Conservation (phyloP, 2,888 invertebrate species). For the Entomobrya proxima region DNA sequence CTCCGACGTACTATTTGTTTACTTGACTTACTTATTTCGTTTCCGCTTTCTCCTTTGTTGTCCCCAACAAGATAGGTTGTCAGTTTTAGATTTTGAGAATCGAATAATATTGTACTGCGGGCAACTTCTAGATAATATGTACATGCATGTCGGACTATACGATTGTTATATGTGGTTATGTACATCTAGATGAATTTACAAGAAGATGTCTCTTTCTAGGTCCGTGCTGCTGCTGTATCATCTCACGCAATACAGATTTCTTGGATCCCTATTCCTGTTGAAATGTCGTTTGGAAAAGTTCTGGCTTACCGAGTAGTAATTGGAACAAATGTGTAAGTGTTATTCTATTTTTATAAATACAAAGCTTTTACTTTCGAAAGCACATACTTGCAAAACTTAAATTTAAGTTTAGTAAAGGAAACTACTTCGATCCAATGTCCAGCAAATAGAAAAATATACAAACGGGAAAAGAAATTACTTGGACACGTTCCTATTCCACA, state of each 20-base stretch:
- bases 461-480: not conserved
- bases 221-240: slow-evolving; percentile 69
- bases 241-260: slow-evolving; percentile 70
- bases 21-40: slow-evolving; percentile 49
- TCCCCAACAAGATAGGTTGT: not conserved
- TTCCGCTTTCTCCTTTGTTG: slow-evolving; percentile 8
- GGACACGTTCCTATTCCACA: not conserved
- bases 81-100: slow-evolving; percentile 5
- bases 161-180: not conserved
- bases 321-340: slow-evolving; percentile 64
- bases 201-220: slow-evolving; percentile 47
- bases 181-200: not conserved
- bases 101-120: not conserved
- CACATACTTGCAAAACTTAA: not conserved
- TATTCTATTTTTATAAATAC: not conserved
- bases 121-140: not conserved
- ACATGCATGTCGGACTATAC: not conserved
- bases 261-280: slow-evolving; percentile 72
- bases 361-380: not conserved
- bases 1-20: slow-evolving; percentile 33
- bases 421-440: not conserved
- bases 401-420: not conserved
- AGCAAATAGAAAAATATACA: no score
- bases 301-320: slow-evolving; percentile 72
- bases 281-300: slow-evolving; percentile 72